phyloP scores from a whole-genome alignment of 2,888 invertebrate species.

The Mythimna albipuncta region DNA sequence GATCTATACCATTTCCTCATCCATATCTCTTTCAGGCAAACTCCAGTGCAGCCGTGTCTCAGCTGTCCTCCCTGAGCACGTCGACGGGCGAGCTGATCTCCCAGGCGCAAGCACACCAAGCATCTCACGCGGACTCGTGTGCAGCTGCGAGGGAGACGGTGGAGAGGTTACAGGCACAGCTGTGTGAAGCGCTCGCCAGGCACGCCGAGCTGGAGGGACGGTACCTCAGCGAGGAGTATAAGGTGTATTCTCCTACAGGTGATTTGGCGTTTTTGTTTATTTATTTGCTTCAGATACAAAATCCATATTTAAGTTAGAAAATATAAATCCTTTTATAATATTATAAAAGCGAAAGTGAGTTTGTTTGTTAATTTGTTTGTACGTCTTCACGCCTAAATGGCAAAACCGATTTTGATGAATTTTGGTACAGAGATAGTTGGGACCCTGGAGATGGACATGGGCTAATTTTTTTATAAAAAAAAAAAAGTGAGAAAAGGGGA shows the following conservation, averaged over 20 bases:
- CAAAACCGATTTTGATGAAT: too few species aligned
- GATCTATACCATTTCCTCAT: too few species aligned
- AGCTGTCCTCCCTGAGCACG: constrained; percentile 43
- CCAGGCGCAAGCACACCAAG: neutral
- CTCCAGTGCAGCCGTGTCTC: constrained; percentile 49
- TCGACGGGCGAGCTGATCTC: constrained; percentile 36
- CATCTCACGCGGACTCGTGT: neutral
- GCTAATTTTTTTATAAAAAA: too few species aligned
- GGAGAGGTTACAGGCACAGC: constrained; percentile 19
- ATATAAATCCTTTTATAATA: too few species aligned
- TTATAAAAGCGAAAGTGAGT: too few species aligned
- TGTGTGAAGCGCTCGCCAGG: constrained; percentile 51
- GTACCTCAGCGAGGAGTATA: constrained; percentile 79
- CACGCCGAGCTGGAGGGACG: constrained; percentile 72
- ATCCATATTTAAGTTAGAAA: too few species aligned
- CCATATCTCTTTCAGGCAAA: constrained; percentile 13
- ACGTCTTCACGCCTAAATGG: neutral
- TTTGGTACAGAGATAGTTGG: too few species aligned
- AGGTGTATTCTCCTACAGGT: constrained; percentile 84
- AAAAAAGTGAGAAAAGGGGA: too few species aligned
- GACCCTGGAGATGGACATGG: too few species aligned
- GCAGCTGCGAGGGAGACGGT: constrained; percentile 35
- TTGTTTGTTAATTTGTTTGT: too few species aligned
- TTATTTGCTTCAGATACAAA: too few species aligned
- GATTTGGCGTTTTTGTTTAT: constrained; percentile 47